These are phyloP conservation scores for Sinelater perroti DNA, from an alignment of 2,888 invertebrate genomes.

Conservation along the genomic window DNA sequence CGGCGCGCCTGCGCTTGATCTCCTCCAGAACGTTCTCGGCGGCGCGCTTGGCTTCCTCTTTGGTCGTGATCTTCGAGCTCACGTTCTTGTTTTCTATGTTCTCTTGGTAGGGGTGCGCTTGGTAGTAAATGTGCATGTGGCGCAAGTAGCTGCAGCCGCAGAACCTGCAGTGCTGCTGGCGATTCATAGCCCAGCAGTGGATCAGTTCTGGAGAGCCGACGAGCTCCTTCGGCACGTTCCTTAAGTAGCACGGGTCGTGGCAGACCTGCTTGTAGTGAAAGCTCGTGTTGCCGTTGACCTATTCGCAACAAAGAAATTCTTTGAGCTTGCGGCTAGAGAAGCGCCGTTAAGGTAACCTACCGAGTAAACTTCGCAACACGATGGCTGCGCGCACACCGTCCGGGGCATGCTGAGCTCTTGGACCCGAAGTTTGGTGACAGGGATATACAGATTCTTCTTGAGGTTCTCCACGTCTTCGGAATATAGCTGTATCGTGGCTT, in stretches of 20 bases:
- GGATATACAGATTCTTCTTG: neutral
- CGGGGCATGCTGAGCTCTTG: neutral
- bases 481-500: neutral
- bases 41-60: constrained; percentile 40
- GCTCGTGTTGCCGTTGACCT: neutral
- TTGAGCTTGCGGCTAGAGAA: too few relatives aligned
- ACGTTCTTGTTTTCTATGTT: constrained; percentile 47
- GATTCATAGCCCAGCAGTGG: constrained; percentile 51
- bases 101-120: constrained; percentile 48
- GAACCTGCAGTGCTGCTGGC: constrained; percentile 42
- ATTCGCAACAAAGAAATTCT: too few relatives aligned
- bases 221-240: constrained; percentile 51
- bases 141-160: constrained; percentile 52
- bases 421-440: neutral
- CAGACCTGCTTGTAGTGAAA: constrained; percentile 48
- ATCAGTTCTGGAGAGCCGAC: constrained; percentile 51
- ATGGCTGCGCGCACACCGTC: neutral
- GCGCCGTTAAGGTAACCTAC: too few relatives aligned
- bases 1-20: neutral
- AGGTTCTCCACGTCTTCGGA: neutral
- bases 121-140: constrained; percentile 57
- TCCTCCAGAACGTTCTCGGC: neutral
- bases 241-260: constrained; percentile 47
- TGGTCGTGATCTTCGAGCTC: constrained; percentile 44
- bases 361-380: neutral